These are phyloP conservation scores for Haplochromis vanheusdeni DNA, from an alignment of 2,113 vertebrate species.

Conservation along the genomic window DNA sequence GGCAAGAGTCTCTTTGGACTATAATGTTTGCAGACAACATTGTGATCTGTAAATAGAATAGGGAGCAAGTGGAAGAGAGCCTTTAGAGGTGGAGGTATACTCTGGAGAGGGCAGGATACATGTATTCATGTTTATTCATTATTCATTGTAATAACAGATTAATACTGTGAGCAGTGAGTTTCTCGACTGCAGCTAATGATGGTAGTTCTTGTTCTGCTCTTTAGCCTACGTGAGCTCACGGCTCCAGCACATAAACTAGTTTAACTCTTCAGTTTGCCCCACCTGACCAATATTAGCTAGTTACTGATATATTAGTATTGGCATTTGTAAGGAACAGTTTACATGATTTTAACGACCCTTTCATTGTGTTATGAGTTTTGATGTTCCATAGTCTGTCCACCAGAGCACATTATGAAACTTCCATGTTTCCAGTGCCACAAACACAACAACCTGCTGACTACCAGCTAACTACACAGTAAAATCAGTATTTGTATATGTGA, in stretches of 20 bases:
- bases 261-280: background rate
- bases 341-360: background rate
- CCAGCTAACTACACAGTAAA: background rate
- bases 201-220: background rate
- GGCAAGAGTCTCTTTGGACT: background rate
- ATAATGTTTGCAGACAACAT: background rate
- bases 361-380: background rate
- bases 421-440: background rate
- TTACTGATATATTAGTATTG: background rate
- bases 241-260: background rate
- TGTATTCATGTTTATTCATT: background rate
- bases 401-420: background rate
- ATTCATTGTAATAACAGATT: background rate
- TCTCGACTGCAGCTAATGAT: background rate
- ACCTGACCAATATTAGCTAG: accelerated
- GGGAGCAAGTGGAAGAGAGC: background rate
- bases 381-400: background rate
- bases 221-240: background rate
- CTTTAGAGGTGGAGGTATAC: background rate
- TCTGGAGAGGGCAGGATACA: background rate
- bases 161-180: background rate
- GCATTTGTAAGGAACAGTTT: background rate
- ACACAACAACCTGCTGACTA: background rate
- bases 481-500: background rate
- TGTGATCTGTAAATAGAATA: background rate